Evolutionary conservation across 2,888 invertebrate species (phyloP).

Genomic region (Raillietiella orientalis): DNA sequence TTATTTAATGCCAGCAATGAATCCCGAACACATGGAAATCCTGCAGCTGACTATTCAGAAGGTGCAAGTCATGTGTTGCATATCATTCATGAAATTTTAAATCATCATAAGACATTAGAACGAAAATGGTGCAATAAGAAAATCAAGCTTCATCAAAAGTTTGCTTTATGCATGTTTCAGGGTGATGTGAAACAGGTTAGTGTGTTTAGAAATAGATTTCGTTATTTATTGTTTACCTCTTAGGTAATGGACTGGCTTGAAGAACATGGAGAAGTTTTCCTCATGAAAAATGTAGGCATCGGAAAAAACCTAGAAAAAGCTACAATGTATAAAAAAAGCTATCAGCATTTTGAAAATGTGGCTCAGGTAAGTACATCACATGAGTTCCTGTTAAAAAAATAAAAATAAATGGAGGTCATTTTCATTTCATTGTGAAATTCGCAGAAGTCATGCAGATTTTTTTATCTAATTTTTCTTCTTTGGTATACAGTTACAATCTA

Average conservation of each 20-base stretch:
- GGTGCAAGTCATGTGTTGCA: slow-evolving; percentile 86
- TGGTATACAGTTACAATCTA: too few relatives aligned
- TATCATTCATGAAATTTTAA: slow-evolving; percentile 82
- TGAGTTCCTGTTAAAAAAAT: too few relatives aligned
- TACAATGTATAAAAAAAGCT: slow-evolving; percentile 82
- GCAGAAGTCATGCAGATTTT: too few relatives aligned
- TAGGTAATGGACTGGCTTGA: slow-evolving; percentile 85
- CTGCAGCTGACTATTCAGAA: slow-evolving; percentile 76
- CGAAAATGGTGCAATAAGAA: slow-evolving; percentile 82
- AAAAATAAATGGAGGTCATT: too few relatives aligned
- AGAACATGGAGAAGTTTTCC: slow-evolving; percentile 87
- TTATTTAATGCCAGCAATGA: slow-evolving; percentile 16
- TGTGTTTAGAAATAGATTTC: not conserved
- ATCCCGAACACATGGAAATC: slow-evolving; percentile 36
- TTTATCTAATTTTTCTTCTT: too few relatives aligned
- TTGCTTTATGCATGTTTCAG: slow-evolving; percentile 70
- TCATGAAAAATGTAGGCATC: slow-evolving; percentile 84
- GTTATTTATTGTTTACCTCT: slow-evolving; percentile 9
- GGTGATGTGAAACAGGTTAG: slow-evolving; percentile 79
- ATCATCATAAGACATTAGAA: slow-evolving; percentile 72
- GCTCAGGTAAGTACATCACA: slow-evolving; percentile 55
- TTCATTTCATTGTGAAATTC: too few relatives aligned
- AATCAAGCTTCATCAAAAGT: slow-evolving; percentile 69
- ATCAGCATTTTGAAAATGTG: slow-evolving; percentile 93
- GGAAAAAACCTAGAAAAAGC: slow-evolving; percentile 82